Conservation (phyloP, 2,797 vertebrate genomes). For the Brachyrhaphis roseni region DNA sequence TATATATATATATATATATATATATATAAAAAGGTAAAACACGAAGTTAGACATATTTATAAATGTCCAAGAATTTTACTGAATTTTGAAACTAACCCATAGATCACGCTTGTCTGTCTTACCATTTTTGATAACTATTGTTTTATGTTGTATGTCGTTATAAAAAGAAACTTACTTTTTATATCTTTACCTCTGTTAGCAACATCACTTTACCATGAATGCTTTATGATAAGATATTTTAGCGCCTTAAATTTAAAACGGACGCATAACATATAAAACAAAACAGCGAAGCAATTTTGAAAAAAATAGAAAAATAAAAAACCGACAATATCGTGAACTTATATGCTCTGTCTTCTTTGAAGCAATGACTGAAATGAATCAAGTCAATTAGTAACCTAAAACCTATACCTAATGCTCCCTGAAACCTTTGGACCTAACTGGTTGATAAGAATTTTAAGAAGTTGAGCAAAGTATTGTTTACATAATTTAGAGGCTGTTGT, state of each 20-base stretch:
- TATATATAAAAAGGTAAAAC: neutral
- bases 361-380: neutral
- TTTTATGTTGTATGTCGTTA: neutral
- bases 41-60: neutral
- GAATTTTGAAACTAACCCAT: neutral
- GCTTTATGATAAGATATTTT: neutral
- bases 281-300: neutral
- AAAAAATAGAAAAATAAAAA: no score
- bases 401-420: neutral
- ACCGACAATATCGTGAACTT: neutral
- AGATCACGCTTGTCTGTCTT: neutral
- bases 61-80: neutral
- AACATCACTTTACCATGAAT: neutral
- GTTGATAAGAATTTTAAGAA: conserved; percentile 35
- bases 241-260: neutral
- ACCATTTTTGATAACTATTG: neutral
- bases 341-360: conserved; percentile 14
- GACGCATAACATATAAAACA: neutral
- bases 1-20: no score
- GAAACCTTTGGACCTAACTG: conserved; percentile 48
- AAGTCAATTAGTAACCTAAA: conserved; percentile 41
- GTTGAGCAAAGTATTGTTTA: conserved; percentile 28
- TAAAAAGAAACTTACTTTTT: neutral
- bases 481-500: conserved; percentile 48
- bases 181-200: neutral